These are phyloP conservation scores for Engraulis encrasicolus DNA, from an alignment of 2,113 vertebrate genomes.

Conservation along the genomic window DNA sequence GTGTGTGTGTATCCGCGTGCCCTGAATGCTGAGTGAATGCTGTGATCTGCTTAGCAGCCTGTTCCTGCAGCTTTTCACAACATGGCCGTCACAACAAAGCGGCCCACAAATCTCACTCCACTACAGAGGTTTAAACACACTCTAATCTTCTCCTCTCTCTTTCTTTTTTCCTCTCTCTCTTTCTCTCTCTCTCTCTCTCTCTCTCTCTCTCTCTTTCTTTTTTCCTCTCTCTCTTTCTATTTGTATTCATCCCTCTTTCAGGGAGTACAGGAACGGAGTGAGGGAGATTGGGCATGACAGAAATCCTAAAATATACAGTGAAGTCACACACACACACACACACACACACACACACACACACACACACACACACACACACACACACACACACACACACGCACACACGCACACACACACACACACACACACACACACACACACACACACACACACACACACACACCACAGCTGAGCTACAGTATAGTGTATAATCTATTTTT, in stretches of 20 bases:
- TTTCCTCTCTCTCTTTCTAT: background rate
- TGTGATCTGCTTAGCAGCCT: slow-evolving; percentile 8
- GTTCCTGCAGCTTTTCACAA: background rate
- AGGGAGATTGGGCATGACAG: background rate
- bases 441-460: background rate
- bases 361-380: slow-evolving; percentile 1
- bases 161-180: background rate
- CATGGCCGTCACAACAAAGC: slow-evolving; percentile 14
- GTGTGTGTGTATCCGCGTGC: no score
- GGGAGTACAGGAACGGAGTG: background rate
- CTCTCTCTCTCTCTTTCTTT: no score
- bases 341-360: slow-evolving; percentile 12
- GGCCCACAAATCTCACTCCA: background rate
- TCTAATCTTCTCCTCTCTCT: background rate
- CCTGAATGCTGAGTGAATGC: background rate
- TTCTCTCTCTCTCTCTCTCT: background rate
- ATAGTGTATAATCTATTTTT: slow-evolving; percentile 17
- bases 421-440: slow-evolving; percentile 6
- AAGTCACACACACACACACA: background rate
- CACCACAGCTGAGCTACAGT: background rate
- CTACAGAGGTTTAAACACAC: slow-evolving; percentile 10
- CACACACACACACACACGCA: background rate
- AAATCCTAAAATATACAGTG: background rate
- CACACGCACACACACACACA: slow-evolving; percentile 3
- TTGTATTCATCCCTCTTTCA: background rate